Conservation (phyloP, 1,140 invertebrate species). For the Procambarus virginalis region DNA sequence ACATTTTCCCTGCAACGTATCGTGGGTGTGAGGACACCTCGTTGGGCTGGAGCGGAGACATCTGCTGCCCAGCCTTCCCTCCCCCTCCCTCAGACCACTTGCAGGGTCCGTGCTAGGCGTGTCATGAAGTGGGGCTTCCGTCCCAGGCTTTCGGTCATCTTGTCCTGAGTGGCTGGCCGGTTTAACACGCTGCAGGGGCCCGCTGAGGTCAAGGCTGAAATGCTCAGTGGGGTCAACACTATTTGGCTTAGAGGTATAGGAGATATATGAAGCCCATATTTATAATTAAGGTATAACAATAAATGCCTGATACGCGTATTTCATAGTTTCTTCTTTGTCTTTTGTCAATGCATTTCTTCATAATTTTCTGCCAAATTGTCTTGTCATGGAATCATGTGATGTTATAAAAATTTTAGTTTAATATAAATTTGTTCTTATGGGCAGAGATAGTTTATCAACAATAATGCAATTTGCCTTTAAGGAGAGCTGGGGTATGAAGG, state of each 20-base stretch:
- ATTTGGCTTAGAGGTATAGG: slow-evolving; percentile 61
- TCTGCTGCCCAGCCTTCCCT: slow-evolving; percentile 38
- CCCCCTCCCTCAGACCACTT: slow-evolving; percentile 45
- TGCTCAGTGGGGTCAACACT: slow-evolving; percentile 56
- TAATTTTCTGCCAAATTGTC: slow-evolving; percentile 20
- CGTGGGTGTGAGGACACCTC: slow-evolving; percentile 41
- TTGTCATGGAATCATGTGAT: slow-evolving; percentile 4
- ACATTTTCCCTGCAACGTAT: slow-evolving; percentile 55
- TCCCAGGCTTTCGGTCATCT: slow-evolving; percentile 32
- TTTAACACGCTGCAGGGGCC: slow-evolving; percentile 42
- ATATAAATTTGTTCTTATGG: slow-evolving; percentile 14
- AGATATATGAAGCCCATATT: slow-evolving; percentile 62
- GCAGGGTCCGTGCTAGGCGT: slow-evolving; percentile 58
- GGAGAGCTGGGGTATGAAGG: slow-evolving; percentile 13
- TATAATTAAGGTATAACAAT: slow-evolving; percentile 29
- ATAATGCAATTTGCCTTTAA: slow-evolving; percentile 10
- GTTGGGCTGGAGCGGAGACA: slow-evolving; percentile 39
- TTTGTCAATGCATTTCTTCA: slow-evolving; percentile 23
- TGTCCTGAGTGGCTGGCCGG: slow-evolving; percentile 45
- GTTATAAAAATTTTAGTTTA: background rate
- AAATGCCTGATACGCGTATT: slow-evolving; percentile 42
- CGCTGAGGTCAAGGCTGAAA: slow-evolving; percentile 51
- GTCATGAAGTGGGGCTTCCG: slow-evolving; percentile 37
- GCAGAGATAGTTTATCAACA: slow-evolving; percentile 9
- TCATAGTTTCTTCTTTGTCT: slow-evolving; percentile 29